Percentiles rank a stretch among this genome's conserved stretches.
Conservation (phyloP, 2,113 vertebrate genomes). For the Elephas maximus region DNA sequence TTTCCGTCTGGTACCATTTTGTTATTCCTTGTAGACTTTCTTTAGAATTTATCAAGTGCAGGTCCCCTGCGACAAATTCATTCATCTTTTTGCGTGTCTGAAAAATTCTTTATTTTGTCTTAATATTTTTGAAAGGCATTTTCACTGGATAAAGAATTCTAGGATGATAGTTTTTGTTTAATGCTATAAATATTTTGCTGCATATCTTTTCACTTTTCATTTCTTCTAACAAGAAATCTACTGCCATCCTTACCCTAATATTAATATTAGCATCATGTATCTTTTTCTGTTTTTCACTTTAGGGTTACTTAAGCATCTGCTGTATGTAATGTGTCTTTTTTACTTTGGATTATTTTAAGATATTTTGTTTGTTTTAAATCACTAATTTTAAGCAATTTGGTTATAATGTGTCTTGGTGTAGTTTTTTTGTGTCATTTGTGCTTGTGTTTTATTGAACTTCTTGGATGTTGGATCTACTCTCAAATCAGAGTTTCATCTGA, state of each 20-base stretch:
- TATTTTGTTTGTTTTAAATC: background rate
- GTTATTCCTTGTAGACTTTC: background rate
- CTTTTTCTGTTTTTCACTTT: no score
- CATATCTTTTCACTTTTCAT: background rate
- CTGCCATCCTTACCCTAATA: background rate
- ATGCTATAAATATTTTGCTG: background rate
- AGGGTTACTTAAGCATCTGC: no score
- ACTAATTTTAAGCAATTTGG: background rate
- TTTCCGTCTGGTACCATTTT: background rate
- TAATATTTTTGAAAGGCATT: background rate
- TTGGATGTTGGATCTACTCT: background rate
- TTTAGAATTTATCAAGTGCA: background rate
- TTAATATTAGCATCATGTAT: no score
- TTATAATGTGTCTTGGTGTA: background rate
- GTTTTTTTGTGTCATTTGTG: background rate
- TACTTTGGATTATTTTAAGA: background rate
- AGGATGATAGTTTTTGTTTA: background rate
- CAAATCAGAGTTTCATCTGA: background rate
- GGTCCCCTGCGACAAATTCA: background rate
- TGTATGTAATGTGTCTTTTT: background rate
- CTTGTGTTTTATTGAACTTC: background rate
- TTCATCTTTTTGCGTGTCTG: background rate
- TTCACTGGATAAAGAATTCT: background rate
- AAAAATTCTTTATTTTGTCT: background rate
- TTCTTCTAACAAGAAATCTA: background rate